A percentile compares a stretch with the other conserved stretches of the same genome.
Evolutionary conservation across 2,797 vertebrate species (phyloP).

Genomic region (Macropus fuliginosus): DNA sequence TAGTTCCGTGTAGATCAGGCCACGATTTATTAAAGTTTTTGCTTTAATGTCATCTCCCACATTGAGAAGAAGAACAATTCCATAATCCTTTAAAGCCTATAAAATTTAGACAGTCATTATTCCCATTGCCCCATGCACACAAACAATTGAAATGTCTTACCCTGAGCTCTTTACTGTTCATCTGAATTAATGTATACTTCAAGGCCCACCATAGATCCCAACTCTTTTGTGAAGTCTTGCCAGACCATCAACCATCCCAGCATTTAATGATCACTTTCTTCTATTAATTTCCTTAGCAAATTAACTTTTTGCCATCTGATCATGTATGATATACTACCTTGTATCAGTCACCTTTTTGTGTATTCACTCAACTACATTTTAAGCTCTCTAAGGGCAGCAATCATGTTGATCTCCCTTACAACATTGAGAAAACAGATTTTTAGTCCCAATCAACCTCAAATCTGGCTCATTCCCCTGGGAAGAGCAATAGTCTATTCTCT

Average conservation of each 20-base stretch:
- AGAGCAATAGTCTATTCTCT: background rate
- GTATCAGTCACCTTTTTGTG: background rate
- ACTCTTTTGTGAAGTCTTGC: background rate
- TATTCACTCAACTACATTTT: background rate
- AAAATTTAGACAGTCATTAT: conserved; percentile 57
- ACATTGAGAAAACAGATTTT: background rate
- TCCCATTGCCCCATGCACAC: background rate
- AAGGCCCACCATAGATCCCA: background rate
- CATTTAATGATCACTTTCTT: background rate
- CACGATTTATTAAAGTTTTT: conserved; percentile 87
- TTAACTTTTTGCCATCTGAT: background rate
- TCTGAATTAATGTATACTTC: background rate
- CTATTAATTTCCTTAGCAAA: background rate
- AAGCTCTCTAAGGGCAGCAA: background rate
- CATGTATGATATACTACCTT: background rate
- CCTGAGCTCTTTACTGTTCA: background rate
- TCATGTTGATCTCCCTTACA: background rate
- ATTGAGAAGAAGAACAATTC: conserved; percentile 85
- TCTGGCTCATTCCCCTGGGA: background rate
- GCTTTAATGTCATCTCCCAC: conserved; percentile 80
- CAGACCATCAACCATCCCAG: background rate
- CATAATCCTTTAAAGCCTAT: conserved; percentile 88
- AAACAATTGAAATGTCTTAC: background rate
- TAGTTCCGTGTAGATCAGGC: conserved; percentile 83
- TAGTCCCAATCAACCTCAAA: background rate